Conservation (phyloP, 1,140 invertebrate species). For the Neelides sp. region DNA sequence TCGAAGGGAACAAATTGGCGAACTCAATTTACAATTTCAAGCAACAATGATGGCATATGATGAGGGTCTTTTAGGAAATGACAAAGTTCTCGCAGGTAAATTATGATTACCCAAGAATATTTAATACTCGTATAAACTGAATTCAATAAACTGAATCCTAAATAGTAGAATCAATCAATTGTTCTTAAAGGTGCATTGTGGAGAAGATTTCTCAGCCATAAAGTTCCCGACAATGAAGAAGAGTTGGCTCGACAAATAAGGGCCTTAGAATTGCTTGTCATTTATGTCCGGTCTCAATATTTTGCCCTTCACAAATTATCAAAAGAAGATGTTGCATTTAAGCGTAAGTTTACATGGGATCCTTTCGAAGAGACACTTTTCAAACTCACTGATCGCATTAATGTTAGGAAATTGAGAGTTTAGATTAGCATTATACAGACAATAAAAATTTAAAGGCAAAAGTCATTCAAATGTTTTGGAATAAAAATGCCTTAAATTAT, state of each 20-base stretch:
- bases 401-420: too few species aligned
- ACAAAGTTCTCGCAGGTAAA: slow-evolving; percentile 52
- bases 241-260: slow-evolving; percentile 14
- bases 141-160: neutral
- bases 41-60: slow-evolving; percentile 73
- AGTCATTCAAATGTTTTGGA: too few species aligned
- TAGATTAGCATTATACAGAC: too few species aligned
- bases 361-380: slow-evolving; percentile 20
- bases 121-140: neutral
- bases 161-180: neutral
- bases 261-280: slow-evolving; percentile 25
- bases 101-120: neutral
- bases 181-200: slow-evolving; percentile 49
- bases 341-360: slow-evolving; percentile 14
- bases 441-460: too few species aligned
- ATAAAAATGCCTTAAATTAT: too few species aligned
- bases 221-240: slow-evolving; percentile 19
- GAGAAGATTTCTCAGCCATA: slow-evolving; percentile 55
- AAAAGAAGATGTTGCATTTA: slow-evolving; percentile 9
- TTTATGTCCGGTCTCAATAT: slow-evolving; percentile 26
- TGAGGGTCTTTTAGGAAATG: slow-evolving; percentile 61
- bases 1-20: slow-evolving; percentile 31
- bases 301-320: slow-evolving; percentile 12
- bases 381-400: neutral
- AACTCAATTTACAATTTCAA: slow-evolving; percentile 62